Conservation (phyloP, 1,140 invertebrate genomes). For the Eumaeus atala region DNA sequence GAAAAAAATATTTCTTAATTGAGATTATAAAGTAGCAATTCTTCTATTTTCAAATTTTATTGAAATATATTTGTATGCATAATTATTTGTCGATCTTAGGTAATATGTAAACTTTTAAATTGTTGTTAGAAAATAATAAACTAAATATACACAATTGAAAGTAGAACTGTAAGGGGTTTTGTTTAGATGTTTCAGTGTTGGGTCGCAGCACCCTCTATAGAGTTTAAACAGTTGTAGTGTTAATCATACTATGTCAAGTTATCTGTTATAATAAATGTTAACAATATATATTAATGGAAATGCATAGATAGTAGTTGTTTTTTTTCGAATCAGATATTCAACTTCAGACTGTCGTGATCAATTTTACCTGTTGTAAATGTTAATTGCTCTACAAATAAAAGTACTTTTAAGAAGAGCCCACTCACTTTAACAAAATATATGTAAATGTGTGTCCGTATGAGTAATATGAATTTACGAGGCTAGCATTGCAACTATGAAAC, state of each 20-base stretch:
- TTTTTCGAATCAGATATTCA: constrained; percentile 11
- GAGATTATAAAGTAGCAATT: no score
- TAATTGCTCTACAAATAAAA: constrained; percentile 13
- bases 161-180: background rate
- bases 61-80: background rate
- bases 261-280: background rate
- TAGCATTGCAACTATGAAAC: constrained; percentile 6
- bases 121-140: background rate
- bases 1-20: no score
- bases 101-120: background rate
- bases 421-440: background rate
- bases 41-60: no score
- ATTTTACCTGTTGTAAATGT: constrained; percentile 19
- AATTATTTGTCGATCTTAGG: background rate
- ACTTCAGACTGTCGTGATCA: constrained; percentile 10
- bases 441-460: constrained; percentile 8
- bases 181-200: background rate
- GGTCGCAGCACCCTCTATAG: background rate
- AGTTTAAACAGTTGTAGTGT: constrained; percentile 2
- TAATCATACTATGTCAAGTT: background rate
- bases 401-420: constrained; percentile 10
- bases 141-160: background rate
- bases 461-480: constrained; percentile 7
- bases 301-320: constrained; percentile 3
- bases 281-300: background rate